Conservation (phyloP, 2,113 vertebrate species). For the Tachysurus fulvidraco region DNA sequence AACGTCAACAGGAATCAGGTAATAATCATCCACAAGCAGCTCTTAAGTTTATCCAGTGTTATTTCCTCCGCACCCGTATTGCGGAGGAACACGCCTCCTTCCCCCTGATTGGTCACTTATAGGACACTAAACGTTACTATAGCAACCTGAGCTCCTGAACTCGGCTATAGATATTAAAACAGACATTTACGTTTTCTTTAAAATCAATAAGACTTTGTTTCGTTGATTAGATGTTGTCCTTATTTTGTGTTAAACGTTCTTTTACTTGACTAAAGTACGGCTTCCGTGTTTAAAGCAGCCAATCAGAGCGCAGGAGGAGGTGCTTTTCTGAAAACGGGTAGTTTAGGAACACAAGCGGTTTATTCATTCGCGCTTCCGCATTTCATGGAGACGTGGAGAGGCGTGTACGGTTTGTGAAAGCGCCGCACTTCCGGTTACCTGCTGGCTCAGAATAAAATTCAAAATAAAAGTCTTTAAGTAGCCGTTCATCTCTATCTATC, state of each 20-base stretch:
- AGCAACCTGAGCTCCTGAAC: background rate
- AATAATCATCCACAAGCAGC: background rate
- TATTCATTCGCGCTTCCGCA: slow-evolving; percentile 56
- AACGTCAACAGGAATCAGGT: background rate
- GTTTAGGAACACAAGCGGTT: background rate
- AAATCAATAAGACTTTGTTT: background rate
- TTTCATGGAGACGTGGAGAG: slow-evolving; percentile 64
- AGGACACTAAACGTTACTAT: background rate
- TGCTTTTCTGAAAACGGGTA: background rate
- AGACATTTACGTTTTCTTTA: background rate
- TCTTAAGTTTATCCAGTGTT: background rate
- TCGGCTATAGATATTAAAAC: background rate
- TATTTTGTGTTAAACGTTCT: background rate
- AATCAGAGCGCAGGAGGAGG: background rate
- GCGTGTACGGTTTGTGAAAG: background rate
- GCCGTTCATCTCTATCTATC: background rate
- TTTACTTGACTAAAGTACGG: no score
- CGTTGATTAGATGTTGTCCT: background rate
- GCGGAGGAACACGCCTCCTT: background rate
- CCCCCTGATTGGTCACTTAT: background rate
- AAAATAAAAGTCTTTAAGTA: slow-evolving; percentile 54
- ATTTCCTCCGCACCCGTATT: slow-evolving; percentile 2
- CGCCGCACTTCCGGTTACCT: background rate
- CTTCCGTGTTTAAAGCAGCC: background rate
- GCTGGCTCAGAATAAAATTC: background rate